These are phyloP conservation scores for Stomatorhinus ivindoensis DNA, from an alignment of 2,113 vertebrate genomes.

Conservation along the genomic window DNA sequence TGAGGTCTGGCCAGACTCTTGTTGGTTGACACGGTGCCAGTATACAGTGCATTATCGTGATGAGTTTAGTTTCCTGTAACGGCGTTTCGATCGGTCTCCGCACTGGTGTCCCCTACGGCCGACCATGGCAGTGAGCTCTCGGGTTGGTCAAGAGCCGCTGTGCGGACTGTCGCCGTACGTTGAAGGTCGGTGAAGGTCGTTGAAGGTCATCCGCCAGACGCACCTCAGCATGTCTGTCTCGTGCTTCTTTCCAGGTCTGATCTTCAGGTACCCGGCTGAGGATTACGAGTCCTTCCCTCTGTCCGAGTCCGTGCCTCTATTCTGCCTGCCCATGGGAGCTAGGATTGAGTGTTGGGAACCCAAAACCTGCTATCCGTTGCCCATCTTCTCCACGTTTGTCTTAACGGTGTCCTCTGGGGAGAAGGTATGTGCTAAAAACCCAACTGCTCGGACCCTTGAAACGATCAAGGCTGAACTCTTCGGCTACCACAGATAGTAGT, in stretches of 20 bases:
- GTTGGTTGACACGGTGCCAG: background rate
- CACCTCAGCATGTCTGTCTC: background rate
- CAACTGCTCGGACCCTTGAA: background rate
- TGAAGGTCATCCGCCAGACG: too few relatives aligned
- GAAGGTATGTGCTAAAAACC: conserved; percentile 64
- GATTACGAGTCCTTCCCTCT: conserved; percentile 90
- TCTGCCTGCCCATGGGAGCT: conserved; percentile 97
- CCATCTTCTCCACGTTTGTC: conserved; percentile 94
- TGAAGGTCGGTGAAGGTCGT: background rate
- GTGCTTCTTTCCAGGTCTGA: conserved; percentile 61
- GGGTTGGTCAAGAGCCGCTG: background rate
- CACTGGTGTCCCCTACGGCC: background rate
- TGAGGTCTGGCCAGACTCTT: background rate
- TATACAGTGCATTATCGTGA: background rate
- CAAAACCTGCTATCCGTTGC: conserved; percentile 81
- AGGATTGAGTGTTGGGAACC: conserved; percentile 92
- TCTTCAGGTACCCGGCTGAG: conserved; percentile 92
- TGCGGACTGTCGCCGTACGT: background rate
- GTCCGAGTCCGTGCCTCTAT: conserved; percentile 90
- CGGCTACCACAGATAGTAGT: background rate
- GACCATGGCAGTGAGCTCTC: background rate
- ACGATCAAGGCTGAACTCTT: background rate
- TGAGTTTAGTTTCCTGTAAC: background rate
- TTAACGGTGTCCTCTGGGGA: conserved; percentile 84
- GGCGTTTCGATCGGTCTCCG: background rate